A percentile compares a stretch with the other conserved stretches of the same genome.
Evolutionary conservation across 2,888 invertebrate species (phyloP).

Genomic region (Strigamia crassipes): DNA sequence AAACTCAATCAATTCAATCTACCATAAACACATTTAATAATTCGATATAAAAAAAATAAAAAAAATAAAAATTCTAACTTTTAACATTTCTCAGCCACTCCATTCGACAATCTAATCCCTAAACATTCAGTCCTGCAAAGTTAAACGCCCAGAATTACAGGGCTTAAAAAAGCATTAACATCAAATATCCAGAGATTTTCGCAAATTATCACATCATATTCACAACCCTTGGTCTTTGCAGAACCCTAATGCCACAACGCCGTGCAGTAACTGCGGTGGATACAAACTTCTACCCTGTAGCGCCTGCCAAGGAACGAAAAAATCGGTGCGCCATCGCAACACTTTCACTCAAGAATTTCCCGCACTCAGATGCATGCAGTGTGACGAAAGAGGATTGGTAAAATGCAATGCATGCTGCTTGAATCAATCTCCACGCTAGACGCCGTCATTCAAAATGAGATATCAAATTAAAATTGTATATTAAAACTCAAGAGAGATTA

Average conservation of each 20-base stretch:
- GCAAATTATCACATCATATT: background rate
- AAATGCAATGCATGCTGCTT: constrained; percentile 77
- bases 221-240: constrained; percentile 58
- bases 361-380: constrained; percentile 91
- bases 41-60: too few species aligned
- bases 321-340: constrained; percentile 84
- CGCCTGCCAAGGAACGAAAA: constrained; percentile 94
- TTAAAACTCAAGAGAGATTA: background rate
- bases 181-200: background rate
- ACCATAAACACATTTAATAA: too few species aligned
- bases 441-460: background rate
- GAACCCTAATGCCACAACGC: constrained; percentile 78
- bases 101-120: too few species aligned
- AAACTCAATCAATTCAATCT: too few species aligned
- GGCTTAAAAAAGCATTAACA: too few species aligned
- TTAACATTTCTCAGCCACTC: too few species aligned
- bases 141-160: too few species aligned
- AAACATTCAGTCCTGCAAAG: too few species aligned
- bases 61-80: too few species aligned
- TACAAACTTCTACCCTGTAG: constrained; percentile 87
- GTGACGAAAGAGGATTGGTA: constrained; percentile 92
- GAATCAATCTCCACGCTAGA: background rate
- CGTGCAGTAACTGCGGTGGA: constrained; percentile 89
- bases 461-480: background rate
- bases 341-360: constrained; percentile 93